A percentile compares a stretch with the other conserved stretches of the same genome.
Evolutionary conservation across 1,140 invertebrate genomes (phyloP).

Genomic region (Bathynomus jamesi): DNA sequence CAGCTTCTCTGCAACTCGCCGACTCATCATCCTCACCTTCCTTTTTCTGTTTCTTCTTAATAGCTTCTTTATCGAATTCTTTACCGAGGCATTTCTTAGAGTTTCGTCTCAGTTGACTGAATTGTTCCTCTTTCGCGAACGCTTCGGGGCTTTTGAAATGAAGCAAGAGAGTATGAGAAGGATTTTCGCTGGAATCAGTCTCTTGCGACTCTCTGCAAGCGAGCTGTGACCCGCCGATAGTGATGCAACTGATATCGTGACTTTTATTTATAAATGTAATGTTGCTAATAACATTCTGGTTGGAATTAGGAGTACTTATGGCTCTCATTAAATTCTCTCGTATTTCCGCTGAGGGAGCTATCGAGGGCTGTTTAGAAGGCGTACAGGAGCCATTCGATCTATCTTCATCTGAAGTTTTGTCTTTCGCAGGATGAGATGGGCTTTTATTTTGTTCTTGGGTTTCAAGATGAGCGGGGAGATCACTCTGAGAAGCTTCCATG

Average conservation of each 20-base stretch:
- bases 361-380: not conserved
- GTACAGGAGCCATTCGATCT: not conserved
- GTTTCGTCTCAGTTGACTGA: constrained; percentile 6
- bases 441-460: not conserved
- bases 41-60: not conserved
- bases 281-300: constrained; percentile 25
- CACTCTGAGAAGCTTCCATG: not conserved
- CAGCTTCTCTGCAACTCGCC: not conserved
- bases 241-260: constrained; percentile 31
- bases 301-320: constrained; percentile 26
- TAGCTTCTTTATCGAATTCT: not conserved
- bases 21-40: not conserved
- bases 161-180: constrained; percentile 19
- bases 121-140: constrained; percentile 12
- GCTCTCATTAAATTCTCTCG: constrained; percentile 21
- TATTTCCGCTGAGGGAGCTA: not conserved
- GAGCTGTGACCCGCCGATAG: too few relatives aligned
- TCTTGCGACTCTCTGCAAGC: too few relatives aligned
- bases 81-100: constrained; percentile 4
- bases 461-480: not conserved
- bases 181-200: too few relatives aligned
- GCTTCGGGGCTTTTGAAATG: constrained; percentile 20
- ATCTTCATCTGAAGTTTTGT: constrained; percentile 3
- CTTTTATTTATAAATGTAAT: constrained; percentile 35
- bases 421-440: not conserved